These are phyloP conservation scores for Prinia subflava DNA, from an alignment of 2,113 vertebrate species.

Conservation along the genomic window DNA sequence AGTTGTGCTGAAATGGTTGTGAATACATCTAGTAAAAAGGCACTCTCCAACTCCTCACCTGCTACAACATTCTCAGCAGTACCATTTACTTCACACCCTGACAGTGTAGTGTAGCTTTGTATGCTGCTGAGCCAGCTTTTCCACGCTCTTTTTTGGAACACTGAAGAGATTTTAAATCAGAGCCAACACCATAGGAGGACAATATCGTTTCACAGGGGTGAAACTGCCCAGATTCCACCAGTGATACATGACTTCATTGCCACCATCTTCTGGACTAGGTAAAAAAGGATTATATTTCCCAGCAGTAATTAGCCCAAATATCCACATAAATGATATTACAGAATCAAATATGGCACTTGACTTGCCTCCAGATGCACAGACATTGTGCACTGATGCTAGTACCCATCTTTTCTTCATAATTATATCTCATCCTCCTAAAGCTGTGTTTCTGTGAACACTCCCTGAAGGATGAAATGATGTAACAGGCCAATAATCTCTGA, in stretches of 20 bases:
- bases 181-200: not conserved
- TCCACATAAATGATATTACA: not conserved
- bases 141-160: not conserved
- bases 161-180: not conserved
- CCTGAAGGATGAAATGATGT: not conserved
- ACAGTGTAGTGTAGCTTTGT: not conserved
- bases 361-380: not conserved
- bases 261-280: not conserved
- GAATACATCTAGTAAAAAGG: slow-evolving; percentile 43
- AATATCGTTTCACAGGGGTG: not conserved
- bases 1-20: slow-evolving; percentile 32
- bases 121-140: not conserved
- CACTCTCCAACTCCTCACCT: not conserved
- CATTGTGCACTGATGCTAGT: not conserved
- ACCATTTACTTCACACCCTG: not conserved
- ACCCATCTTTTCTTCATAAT: not conserved
- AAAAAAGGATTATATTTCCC: not conserved
- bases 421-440: not conserved
- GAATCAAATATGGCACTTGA: not conserved
- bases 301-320: not conserved
- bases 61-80: not conserved
- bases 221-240: not conserved
- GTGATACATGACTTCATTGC: not conserved
- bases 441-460: not conserved
- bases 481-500: not conserved